Conservation (phyloP, 2,888 invertebrate species). For the Campopleginae sp. region DNA sequence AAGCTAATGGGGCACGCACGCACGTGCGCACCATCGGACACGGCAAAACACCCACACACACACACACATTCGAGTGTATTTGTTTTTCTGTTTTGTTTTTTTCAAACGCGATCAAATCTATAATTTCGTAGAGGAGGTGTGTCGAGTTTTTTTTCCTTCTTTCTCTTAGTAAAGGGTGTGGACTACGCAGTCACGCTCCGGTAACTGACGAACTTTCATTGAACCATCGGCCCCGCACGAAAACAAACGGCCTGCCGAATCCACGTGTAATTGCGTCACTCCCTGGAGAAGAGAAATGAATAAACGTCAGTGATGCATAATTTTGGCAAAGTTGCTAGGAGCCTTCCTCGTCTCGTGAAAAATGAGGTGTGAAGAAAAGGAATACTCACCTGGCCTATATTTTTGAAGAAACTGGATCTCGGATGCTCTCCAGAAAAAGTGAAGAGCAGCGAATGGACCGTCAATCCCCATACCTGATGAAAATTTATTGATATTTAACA, state of each 20-base stretch:
- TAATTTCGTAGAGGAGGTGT: slow-evolving; percentile 4
- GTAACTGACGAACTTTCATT: slow-evolving; percentile 97
- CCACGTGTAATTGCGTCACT: slow-evolving; percentile 97
- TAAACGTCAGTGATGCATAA: not conserved
- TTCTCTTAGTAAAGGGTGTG: slow-evolving; percentile 85
- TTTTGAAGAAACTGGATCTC: slow-evolving; percentile 98
- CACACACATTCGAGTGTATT: slow-evolving; percentile 36
- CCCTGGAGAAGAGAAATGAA: slow-evolving; percentile 84
- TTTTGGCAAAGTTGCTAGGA: no score
- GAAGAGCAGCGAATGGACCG: slow-evolving; percentile 93
- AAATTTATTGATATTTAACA: not conserved
- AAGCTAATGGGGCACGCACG: slow-evolving; percentile 60
- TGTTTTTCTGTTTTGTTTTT: not conserved
- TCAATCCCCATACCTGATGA: slow-evolving; percentile 95
- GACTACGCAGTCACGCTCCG: slow-evolving; percentile 90
- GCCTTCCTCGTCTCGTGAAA: not conserved
- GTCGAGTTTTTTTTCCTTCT: slow-evolving; percentile 23
- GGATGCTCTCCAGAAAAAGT: slow-evolving; percentile 98
- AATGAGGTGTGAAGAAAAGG: slow-evolving; percentile 2
- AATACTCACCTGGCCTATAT: slow-evolving; percentile 91
- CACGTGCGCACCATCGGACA: slow-evolving; percentile 15
- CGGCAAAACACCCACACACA: slow-evolving; percentile 25
- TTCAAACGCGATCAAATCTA: not conserved
- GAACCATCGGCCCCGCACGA: slow-evolving; percentile 99
- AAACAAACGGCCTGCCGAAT: slow-evolving; percentile 94